Conservation (phyloP, 1,140 invertebrate species). For the Diploscapter pachys region DNA sequence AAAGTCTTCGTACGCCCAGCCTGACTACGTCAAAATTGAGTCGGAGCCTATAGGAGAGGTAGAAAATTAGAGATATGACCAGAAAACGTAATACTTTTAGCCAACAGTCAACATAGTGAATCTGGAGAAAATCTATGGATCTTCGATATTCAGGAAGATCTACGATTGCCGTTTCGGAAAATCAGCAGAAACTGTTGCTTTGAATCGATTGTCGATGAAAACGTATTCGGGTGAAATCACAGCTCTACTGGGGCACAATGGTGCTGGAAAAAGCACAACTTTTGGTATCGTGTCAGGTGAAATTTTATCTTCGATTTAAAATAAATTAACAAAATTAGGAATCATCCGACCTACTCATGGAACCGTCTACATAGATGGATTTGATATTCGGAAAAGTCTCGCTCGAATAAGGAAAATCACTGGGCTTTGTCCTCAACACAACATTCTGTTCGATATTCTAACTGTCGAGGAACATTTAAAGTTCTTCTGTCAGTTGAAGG, state of each 20-base stretch:
- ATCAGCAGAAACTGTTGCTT: conserved; percentile 63
- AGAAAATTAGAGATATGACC: not conserved
- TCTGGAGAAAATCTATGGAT: conserved; percentile 45
- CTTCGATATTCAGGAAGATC: conserved; percentile 53
- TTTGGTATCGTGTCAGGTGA: conserved; percentile 63
- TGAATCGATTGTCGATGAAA: conserved; percentile 72
- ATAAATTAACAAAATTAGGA: conserved; percentile 14
- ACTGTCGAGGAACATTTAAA: conserved; percentile 83
- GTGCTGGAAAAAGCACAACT: conserved; percentile 67
- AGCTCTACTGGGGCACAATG: conserved; percentile 66
- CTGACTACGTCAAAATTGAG: conserved; percentile 36
- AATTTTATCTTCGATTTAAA: no score
- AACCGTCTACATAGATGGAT: conserved; percentile 41
- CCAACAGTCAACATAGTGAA: conserved; percentile 39
- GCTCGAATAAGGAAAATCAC: conserved; percentile 65
- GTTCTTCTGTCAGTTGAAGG: conserved; percentile 74
- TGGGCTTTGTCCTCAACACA: conserved; percentile 89
- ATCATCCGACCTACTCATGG: conserved; percentile 39
- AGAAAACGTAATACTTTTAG: not conserved
- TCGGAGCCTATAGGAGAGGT: conserved; percentile 32
- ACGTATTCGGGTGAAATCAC: conserved; percentile 68
- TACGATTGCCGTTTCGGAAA: conserved; percentile 64
- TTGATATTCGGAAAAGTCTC: conserved; percentile 37
- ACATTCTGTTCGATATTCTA: conserved; percentile 83
- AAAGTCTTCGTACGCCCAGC: not conserved